Base-by-base conservation (phyloP, 2,888 invertebrate species). In the Erannis defoliaria region DNA sequence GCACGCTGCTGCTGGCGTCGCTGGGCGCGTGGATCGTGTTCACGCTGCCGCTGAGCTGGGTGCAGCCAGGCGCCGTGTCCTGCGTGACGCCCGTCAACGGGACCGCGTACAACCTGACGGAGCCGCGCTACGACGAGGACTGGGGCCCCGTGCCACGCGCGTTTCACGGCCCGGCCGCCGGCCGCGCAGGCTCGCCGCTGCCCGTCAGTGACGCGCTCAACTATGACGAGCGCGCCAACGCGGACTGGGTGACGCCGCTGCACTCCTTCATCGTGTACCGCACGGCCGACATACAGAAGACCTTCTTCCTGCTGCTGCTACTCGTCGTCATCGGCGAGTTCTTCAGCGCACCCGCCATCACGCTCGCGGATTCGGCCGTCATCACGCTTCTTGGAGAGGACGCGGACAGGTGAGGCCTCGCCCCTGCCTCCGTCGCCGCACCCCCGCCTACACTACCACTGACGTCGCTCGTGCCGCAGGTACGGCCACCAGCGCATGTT, bases 401-500 rank as follows among this genome's bases (percentile, higher is more conserved):
- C 80, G 96, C 97, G 0, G 97, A 97, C 78, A 95, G 96, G 94
- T 90, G n/a, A 18, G 26, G 6, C 2, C 4, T 8, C 26, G 26
- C 23, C 1, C 10, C 31, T 19, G 26, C 26, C 2, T 4, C 26
- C 26, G 26, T 18, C 1, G 14, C 31, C 29, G 18, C 18, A 12
- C 26, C 23, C 4, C 21, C 14, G n/a, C 10, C 29, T 10, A 1
- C 12, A 2, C 19, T 1, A 6, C 12, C 9, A 0, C 2, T 19
- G 21, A 5, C 23, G 6, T 16, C 16, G 2, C 23, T 0, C 26
- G 26, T 14, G 2, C 5, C 53, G 42, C 75, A 90, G 96, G 73
- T 98, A 99, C 85, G 99, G 99, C 0, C 97, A 98, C 78, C 99
- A 99, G 90, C 95, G 99, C 72, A 99, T 99, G 98, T 99, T 99